These are phyloP conservation scores for Cochlearius cochlearius DNA, from an alignment of 2,113 vertebrate genomes.

Conservation along the genomic window DNA sequence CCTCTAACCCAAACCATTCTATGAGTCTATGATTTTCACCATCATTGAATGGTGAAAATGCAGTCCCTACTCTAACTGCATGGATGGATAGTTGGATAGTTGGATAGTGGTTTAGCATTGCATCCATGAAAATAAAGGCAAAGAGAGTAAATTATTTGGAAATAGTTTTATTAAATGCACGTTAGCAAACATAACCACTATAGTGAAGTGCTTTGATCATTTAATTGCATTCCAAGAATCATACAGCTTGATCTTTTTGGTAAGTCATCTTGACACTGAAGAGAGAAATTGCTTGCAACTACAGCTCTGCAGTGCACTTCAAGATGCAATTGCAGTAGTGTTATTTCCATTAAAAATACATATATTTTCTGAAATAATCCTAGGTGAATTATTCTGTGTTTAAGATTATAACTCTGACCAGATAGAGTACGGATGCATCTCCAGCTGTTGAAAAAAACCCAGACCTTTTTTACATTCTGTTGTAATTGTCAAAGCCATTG, in stretches of 20 bases:
- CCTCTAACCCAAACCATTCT: not conserved
- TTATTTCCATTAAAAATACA: not conserved
- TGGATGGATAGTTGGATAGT: no score
- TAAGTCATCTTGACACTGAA: not conserved
- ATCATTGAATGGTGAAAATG: not conserved
- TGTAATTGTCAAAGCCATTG: not conserved
- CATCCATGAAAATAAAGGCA: not conserved
- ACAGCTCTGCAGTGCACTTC: not conserved
- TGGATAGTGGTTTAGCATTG: not conserved
- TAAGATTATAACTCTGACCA: not conserved
- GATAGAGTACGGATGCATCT: not conserved
- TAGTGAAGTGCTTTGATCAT: not conserved
- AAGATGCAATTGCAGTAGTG: not conserved
- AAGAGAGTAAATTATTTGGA: not conserved
- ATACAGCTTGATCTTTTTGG: not conserved
- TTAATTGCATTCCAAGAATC: not conserved
- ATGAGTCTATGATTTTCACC: not conserved
- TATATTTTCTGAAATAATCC: not conserved
- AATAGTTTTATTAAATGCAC: not conserved
- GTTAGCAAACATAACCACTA: not conserved
- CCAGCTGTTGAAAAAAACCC: not conserved
- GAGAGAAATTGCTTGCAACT: not conserved
- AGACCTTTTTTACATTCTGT: not conserved
- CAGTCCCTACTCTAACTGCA: not conserved
- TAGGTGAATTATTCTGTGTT: not conserved